Base-by-base conservation (phyloP, 2,797 vertebrate genomes). In the Sebastes melanostomus region DNA sequence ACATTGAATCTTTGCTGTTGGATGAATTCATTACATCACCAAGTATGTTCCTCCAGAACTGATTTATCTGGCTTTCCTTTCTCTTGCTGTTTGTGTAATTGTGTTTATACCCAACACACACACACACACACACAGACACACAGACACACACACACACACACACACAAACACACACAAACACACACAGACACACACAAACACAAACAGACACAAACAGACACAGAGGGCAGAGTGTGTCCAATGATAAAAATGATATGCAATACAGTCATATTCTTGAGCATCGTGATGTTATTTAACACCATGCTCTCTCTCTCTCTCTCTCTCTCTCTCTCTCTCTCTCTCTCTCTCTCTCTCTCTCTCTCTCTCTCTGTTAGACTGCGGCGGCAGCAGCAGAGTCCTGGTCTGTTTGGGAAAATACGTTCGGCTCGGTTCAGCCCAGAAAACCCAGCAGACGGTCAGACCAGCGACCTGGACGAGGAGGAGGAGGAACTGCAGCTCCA, bases 401-500 rank as follows among this genome's bases (percentile, higher is more conserved):
- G 96, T 0, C 93, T 98, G 3, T 99, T 99, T 0, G 95, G 97
- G 67, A 99, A 98, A 93, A 97, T 99, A 74, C 95, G 97, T 50
- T 94, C 96, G 0, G 6, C 97, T 30, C 97, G 97, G 30, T 99
- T 98, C 12, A 86, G 95, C 61, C 82, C 96, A 0, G 97, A 98
- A 0, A 97, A 97, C 8, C 62, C 95, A 0, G 96, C 95, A 0
- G 96, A 96, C 0, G 96, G 95, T 0, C 94, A 95, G 3, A 89
- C 93, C 83, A 98, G 98, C 0, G 98, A 98, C 89, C 85, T 95
- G 2, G 98, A 99, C 0, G 98, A 99, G 36, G 98, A 98, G 0
- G 97, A 97, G 18, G 95, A 95, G 70, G 96, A 98, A 81, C 95
- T 98, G 75, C 97, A 97, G 92, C 96, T 99, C 67, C 98, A 99